Percentiles rank a stretch among this genome's conserved stretches.
phyloP scores from a whole-genome alignment of 2,888 invertebrate genomes.

The Unio delphinus region DNA sequence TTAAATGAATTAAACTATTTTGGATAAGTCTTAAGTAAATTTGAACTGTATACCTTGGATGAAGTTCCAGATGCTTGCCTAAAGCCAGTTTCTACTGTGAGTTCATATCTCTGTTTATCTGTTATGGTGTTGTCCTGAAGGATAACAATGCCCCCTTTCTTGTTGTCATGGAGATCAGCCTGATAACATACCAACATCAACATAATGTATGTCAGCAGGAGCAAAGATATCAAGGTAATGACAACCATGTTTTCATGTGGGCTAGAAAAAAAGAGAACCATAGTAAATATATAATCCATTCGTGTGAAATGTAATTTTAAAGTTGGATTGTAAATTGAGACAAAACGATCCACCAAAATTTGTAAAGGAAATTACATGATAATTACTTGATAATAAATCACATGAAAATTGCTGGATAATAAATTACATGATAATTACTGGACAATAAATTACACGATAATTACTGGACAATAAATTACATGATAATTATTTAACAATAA shows the following conservation, averaged over 20 bases:
- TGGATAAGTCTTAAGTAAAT: background rate
- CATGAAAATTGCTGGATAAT: too few relatives aligned
- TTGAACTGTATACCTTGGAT: constrained; percentile 60
- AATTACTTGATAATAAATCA: too few relatives aligned
- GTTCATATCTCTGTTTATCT: constrained; percentile 67
- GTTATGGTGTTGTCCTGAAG: constrained; percentile 64
- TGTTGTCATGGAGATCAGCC: constrained; percentile 55
- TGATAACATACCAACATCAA: constrained; percentile 53
- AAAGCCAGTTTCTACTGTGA: constrained; percentile 69
- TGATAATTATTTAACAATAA: too few relatives aligned
- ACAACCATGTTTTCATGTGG: constrained; percentile 58
- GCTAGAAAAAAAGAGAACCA: constrained; percentile 36
- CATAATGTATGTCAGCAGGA: constrained; percentile 55
- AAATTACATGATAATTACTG: too few relatives aligned
- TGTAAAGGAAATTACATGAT: too few relatives aligned
- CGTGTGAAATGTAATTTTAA: background rate
- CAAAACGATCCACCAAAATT: background rate
- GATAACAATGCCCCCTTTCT: constrained; percentile 58
- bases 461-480: too few relatives aligned
- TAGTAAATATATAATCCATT: background rate
- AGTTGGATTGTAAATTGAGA: background rate
- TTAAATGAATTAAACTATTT: background rate
- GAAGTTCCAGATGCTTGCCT: constrained; percentile 68
- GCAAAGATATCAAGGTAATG: constrained; percentile 46
- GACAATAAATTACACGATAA: too few relatives aligned